Base-by-base conservation (phyloP, 1,140 invertebrate species). In the Papilio machaon region DNA sequence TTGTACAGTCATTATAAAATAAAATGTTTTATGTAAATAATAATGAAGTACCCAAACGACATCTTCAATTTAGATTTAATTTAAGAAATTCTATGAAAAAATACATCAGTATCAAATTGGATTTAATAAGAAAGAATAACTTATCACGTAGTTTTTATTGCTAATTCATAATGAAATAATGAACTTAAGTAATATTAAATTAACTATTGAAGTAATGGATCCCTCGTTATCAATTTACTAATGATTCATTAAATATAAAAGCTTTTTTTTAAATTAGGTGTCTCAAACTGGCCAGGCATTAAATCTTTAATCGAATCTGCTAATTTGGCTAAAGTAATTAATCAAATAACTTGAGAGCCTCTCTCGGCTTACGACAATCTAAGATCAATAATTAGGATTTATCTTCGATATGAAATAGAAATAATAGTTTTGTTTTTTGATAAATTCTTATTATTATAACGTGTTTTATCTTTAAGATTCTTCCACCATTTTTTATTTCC, bases 311-410 rank as follows among this genome's bases (percentile, higher is more conserved):
- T 70, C 23, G 30, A 70, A 70, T 64, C 60, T 0, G 60, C 9
- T 64, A 64, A 64, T 70, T 70, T 70, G 5, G 64, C 13, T 11
- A 70, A 35, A 35, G 23, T 70, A 70, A 70, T 70, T 70, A 35
- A 70, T 70, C 64, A 70, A 70, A 70, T 35, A 70, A 35, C 23
- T 70, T 15, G 30, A 70, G 64, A 70, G 4, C 13, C 5, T 1
- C 23, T 70, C 64, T 70, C 64, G 11, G 35, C 3, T 70, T 70
- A 70, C 64, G 15, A 70, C 9, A 64, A 70, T 38, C 23, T 17
- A 11, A 35, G 64, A 70, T 38, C 64, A 70, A 64, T 64, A 58
- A 58, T 58, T 19, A 58, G 19, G 54, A 9, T 58, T 19, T 8
- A 58, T 58, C 54, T 19, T 58, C 9, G n/a, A 58, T 19, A 15